phyloP scores from a whole-genome alignment of 2,113 vertebrate species.

The Mesoclemmys tuberculata region DNA sequence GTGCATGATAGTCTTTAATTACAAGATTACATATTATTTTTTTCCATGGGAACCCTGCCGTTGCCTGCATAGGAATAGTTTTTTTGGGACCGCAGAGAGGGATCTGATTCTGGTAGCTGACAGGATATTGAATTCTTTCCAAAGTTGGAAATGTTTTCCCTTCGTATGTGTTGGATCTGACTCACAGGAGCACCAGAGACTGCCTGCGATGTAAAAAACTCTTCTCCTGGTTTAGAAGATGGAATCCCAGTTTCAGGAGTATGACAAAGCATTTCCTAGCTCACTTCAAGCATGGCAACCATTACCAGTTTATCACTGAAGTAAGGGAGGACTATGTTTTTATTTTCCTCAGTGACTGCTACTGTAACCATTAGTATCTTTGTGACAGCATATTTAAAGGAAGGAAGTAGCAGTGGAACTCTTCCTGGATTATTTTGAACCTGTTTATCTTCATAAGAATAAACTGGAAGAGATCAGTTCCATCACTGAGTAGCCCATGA shows the following conservation, averaged over 20 bases:
- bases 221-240: too few species aligned
- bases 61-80: background rate
- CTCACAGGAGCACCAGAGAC: too few species aligned
- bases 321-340: background rate
- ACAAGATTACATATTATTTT: background rate
- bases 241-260: background rate
- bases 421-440: background rate
- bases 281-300: background rate
- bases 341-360: background rate
- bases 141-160: background rate
- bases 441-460: background rate
- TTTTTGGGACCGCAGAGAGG: background rate
- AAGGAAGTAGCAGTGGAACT: background rate
- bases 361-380: background rate
- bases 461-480: background rate
- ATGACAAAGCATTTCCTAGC: background rate
- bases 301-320: background rate
- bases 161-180: too few species aligned
- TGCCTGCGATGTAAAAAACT: too few species aligned
- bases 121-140: accelerated
- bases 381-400: background rate
- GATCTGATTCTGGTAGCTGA: background rate
- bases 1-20: background rate
- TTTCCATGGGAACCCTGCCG: background rate
- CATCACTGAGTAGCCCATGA: background rate